phyloP scores from a whole-genome alignment of 2,888 invertebrate genomes.

The Aethes cnicana region DNA sequence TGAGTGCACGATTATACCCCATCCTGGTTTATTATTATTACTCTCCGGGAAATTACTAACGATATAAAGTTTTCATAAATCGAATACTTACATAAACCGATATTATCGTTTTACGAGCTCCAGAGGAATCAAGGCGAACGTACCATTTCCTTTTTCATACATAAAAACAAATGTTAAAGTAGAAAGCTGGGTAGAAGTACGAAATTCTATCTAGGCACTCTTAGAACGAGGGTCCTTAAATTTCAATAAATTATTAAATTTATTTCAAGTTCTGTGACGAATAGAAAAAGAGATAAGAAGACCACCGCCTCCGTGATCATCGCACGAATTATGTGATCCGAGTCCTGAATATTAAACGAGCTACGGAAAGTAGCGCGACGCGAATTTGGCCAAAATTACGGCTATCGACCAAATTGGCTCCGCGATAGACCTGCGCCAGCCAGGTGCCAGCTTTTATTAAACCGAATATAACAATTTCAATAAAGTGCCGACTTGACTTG shows the following conservation, averaged over 20 bases:
- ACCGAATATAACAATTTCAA: conserved; percentile 14
- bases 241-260: conserved; percentile 57
- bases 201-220: conserved; percentile 42
- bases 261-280: conserved; percentile 59
- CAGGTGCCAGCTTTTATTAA: conserved; percentile 7
- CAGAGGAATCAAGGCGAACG: conserved; percentile 7
- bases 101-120: conserved; percentile 38
- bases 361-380: conserved; percentile 53
- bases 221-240: conserved; percentile 47
- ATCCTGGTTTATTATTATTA: conserved; percentile 26
- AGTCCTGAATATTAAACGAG: conserved; percentile 68
- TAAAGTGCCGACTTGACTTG: conserved; percentile 2
- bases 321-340: conserved; percentile 69
- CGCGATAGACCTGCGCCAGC: conserved; percentile 8
- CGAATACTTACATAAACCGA: conserved; percentile 34
- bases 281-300: conserved; percentile 70
- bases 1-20: conserved; percentile 26
- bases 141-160: conserved; percentile 6
- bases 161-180: conserved; percentile 9
- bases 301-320: conserved; percentile 63
- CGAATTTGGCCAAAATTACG: conserved; percentile 66
- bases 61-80: conserved; percentile 37
- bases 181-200: background rate
- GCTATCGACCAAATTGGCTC: conserved; percentile 62
- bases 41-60: conserved; percentile 31